Percentiles rank a stretch among this genome's conserved stretches.
These are phyloP conservation scores for Ictidomys tridecemlineatus DNA, from an alignment of 2,113 vertebrate species.

Conservation along the genomic window DNA sequence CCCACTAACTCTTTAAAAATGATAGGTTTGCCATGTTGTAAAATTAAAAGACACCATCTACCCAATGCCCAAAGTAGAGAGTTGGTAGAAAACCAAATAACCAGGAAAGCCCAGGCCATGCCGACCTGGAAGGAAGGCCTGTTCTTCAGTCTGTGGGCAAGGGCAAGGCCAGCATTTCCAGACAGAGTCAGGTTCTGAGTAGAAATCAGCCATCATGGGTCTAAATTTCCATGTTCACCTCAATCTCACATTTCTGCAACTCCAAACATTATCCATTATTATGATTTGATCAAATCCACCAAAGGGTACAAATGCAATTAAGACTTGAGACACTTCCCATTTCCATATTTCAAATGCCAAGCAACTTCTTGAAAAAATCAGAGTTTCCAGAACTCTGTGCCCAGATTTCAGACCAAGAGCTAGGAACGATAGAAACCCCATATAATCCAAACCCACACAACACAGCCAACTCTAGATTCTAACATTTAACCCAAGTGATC, in stretches of 20 bases:
- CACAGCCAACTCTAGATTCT: conserved; percentile 10
- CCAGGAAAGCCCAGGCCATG: background rate
- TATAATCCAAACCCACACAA: conserved; percentile 14
- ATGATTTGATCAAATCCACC: background rate
- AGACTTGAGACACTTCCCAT: background rate
- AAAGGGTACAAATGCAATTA: conserved; percentile 21
- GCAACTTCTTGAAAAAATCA: conserved; percentile 43
- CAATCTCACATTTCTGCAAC: background rate
- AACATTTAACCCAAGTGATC: conserved; percentile 27
- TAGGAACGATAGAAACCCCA: background rate
- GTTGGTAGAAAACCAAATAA: background rate
- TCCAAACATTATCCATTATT: background rate
- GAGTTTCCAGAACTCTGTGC: conserved; percentile 59
- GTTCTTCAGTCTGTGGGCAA: background rate
- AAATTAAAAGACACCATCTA: background rate
- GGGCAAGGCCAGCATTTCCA: background rate
- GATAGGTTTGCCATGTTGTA: background rate
- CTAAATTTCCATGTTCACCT: background rate
- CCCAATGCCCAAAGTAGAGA: background rate
- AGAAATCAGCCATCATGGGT: background rate
- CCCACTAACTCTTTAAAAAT: background rate
- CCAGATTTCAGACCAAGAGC: conserved; percentile 47
- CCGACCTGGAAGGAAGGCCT: background rate
- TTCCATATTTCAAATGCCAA: conserved; percentile 49
- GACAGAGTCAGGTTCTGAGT: background rate